These are phyloP conservation scores for Tursiops truncatus DNA, from an alignment of 2,113 vertebrate genomes.

Conservation along the genomic window DNA sequence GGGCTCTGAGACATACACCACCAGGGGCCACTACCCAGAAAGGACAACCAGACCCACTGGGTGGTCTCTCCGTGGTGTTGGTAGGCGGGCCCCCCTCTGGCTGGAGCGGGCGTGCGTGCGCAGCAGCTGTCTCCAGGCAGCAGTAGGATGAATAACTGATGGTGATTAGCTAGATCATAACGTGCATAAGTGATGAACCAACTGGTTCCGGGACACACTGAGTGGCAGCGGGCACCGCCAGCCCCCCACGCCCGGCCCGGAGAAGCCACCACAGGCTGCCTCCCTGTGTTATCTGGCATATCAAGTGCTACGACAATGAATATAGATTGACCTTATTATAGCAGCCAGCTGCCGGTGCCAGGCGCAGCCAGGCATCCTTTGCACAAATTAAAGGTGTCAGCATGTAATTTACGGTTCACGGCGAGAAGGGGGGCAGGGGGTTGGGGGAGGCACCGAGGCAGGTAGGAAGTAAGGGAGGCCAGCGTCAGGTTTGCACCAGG, in stretches of 20 bases:
- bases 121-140: slow-evolving; percentile 76
- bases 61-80: background rate
- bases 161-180: slow-evolving; percentile 87
- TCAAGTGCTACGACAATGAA: slow-evolving; percentile 87
- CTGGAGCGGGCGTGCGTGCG: background rate
- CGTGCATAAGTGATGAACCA: slow-evolving; percentile 85
- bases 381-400: slow-evolving; percentile 89
- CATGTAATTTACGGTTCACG: slow-evolving; percentile 87
- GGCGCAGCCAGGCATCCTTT: slow-evolving; percentile 86
- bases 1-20: background rate
- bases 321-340: slow-evolving; percentile 92
- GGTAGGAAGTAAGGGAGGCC: slow-evolving; percentile 75
- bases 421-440: slow-evolving; percentile 72
- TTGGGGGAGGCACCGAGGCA: slow-evolving; percentile 63
- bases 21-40: background rate
- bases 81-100: background rate
- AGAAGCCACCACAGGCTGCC: slow-evolving; percentile 79
- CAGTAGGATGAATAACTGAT: slow-evolving; percentile 80
- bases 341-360: slow-evolving; percentile 86
- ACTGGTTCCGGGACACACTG: slow-evolving; percentile 76
- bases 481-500: slow-evolving; percentile 71
- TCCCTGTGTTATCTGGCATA: slow-evolving; percentile 83
- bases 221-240: slow-evolving; percentile 69
- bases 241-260: slow-evolving; percentile 71
- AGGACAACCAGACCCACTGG: background rate